Percentiles rank a stretch among this genome's conserved stretches.
Evolutionary conservation across 1,140 invertebrate species (phyloP).

Genomic region (Drosophila navojoa): DNA sequence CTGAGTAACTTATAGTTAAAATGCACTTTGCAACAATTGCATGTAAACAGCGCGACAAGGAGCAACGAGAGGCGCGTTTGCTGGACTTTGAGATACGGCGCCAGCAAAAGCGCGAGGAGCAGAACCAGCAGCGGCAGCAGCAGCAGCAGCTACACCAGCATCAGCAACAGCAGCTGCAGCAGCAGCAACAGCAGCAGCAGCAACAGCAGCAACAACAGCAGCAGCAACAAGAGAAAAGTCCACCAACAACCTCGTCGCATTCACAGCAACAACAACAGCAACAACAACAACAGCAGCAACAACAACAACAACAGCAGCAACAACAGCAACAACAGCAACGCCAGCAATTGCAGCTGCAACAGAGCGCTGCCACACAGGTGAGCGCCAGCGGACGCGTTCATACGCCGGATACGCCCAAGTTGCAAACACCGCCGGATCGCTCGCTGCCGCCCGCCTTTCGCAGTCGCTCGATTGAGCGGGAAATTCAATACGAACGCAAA

Average conservation of each 20-base stretch:
- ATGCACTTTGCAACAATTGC: conserved; percentile 82
- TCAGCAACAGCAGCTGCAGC: conserved; percentile 67
- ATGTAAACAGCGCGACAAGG: conserved; percentile 83
- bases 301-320: conserved; percentile 23
- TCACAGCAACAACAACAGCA: conserved; percentile 50
- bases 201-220: conserved; percentile 54
- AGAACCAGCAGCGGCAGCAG: conserved; percentile 79
- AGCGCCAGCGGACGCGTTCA: conserved; percentile 46
- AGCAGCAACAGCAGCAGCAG: conserved; percentile 58
- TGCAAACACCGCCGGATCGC: conserved; percentile 78
- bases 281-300: conserved; percentile 49
- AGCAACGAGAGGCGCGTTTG: conserved; percentile 82
- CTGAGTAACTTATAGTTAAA: conserved; percentile 69
- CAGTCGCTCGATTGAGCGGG: conserved; percentile 79
- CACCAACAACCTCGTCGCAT: conserved; percentile 53
- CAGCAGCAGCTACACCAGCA: conserved; percentile 78
- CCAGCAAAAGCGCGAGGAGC: conserved; percentile 83
- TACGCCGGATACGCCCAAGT: conserved; percentile 72
- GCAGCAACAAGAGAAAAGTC: conserved; percentile 53
- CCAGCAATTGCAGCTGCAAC: conserved; percentile 53
- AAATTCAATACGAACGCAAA: conserved; percentile 77
- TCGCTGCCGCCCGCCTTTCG: conserved; percentile 78
- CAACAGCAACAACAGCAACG: conserved; percentile 23
- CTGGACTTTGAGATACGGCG: conserved; percentile 83
- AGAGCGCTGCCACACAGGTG: conserved; percentile 40